These are phyloP conservation scores for Syndactyla subalaris DNA, from an alignment of 2,797 vertebrate genomes.

Conservation along the genomic window DNA sequence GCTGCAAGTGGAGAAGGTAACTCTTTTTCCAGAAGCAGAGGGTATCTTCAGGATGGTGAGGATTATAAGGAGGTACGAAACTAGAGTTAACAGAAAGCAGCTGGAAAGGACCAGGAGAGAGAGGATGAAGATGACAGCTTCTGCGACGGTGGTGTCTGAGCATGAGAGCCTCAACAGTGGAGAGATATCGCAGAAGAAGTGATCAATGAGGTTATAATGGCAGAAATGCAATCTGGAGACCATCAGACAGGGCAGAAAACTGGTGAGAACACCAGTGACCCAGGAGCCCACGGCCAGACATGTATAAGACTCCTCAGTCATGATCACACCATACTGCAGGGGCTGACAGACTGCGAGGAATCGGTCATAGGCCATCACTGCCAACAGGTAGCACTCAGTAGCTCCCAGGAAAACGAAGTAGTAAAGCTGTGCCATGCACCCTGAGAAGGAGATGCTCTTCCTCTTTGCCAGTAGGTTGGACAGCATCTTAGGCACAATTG, in stretches of 20 bases:
- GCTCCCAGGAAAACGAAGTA: slow-evolving; percentile 54
- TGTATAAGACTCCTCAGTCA: slow-evolving; percentile 17
- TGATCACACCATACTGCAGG: slow-evolving; percentile 24
- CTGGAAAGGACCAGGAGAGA: slow-evolving; percentile 2
- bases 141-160: background rate
- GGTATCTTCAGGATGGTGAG: slow-evolving; percentile 51
- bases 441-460: background rate
- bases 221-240: background rate
- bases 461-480: background rate
- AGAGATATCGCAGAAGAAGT: background rate
- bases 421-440: slow-evolving; percentile 42
- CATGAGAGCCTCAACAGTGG: slow-evolving; percentile 9
- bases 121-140: background rate
- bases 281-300: slow-evolving; percentile 27
- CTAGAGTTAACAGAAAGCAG: background rate
- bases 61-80: slow-evolving; percentile 40
- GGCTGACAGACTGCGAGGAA: slow-evolving; percentile 38
- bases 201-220: background rate
- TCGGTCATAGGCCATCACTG: slow-evolving; percentile 55
- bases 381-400: slow-evolving; percentile 50
- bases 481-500: background rate
- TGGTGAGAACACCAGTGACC: slow-evolving; percentile 7
- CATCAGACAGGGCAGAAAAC: background rate
- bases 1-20: slow-evolving; percentile 61
- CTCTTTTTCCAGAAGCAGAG: background rate